Evolutionary conservation across 2,797 vertebrate species (phyloP).

Genomic region (Cossypha polioptera): DNA sequence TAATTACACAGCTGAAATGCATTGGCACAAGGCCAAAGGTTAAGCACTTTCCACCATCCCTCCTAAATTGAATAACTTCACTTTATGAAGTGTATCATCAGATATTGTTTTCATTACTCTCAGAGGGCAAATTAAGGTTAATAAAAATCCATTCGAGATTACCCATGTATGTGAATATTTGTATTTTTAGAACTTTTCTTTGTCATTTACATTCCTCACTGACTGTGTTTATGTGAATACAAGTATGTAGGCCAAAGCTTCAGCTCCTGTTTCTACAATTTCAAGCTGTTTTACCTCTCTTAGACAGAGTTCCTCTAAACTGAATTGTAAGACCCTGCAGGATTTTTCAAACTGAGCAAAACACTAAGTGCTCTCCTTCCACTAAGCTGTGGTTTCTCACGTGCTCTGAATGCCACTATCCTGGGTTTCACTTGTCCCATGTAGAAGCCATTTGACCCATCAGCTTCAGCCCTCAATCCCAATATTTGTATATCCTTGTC

Average conservation of each 20-base stretch:
- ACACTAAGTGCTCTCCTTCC: accelerated
- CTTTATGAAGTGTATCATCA: slow-evolving; percentile 27
- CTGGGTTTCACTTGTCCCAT: neutral
- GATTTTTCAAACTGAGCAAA: neutral
- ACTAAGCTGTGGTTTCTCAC: neutral
- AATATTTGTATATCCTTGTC: neutral
- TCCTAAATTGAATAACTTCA: slow-evolving; percentile 35
- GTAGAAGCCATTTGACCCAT: neutral
- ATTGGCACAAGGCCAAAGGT: slow-evolving; percentile 34
- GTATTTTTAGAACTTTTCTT: slow-evolving; percentile 11
- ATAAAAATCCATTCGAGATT: slow-evolving; percentile 36
- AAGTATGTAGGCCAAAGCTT: neutral
- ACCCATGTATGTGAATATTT: neutral
- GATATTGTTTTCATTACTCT: slow-evolving; percentile 40
- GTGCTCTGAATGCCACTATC: neutral
- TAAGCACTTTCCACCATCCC: slow-evolving; percentile 1
- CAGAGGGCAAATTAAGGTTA: slow-evolving; percentile 43
- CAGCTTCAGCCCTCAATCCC: neutral
- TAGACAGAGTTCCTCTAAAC: neutral
- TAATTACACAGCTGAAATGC: slow-evolving; percentile 49
- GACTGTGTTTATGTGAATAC: neutral
- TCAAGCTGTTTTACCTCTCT: neutral
- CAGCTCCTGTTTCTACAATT: neutral
- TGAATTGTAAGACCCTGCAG: neutral
- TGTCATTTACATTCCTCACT: neutral